These are phyloP conservation scores for Zootermopsis nevadensis DNA, from an alignment of 2,888 invertebrate genomes.

Conservation along the genomic window DNA sequence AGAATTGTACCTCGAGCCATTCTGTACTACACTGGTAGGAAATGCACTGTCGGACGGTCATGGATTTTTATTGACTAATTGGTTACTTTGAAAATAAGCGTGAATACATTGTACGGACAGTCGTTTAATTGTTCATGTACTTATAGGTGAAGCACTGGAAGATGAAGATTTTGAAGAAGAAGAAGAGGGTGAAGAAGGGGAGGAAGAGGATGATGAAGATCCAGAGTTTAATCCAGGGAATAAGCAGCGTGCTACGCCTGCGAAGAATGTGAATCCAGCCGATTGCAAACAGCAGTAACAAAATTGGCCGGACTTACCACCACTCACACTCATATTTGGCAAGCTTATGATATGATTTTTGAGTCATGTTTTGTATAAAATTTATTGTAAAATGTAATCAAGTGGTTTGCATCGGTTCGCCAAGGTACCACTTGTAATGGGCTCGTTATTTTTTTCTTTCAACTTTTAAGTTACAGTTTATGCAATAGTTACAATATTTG, in stretches of 20 bases:
- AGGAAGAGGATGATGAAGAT: slow-evolving; percentile 71
- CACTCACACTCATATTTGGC: slow-evolving; percentile 41
- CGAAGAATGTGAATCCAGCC: slow-evolving; percentile 64
- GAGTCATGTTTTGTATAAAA: slow-evolving; percentile 40
- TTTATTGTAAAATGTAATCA: slow-evolving; percentile 1
- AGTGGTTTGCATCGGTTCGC: slow-evolving; percentile 4
- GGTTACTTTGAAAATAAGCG: too few relatives aligned
- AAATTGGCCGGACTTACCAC: slow-evolving; percentile 53
- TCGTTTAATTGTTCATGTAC: too few relatives aligned
- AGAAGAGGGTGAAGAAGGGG: slow-evolving; percentile 58
- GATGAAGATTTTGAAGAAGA: slow-evolving; percentile 69
- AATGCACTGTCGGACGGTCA: neutral
- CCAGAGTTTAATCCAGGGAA: slow-evolving; percentile 65
- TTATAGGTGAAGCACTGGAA: slow-evolving; percentile 69
- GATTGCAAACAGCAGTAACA: slow-evolving; percentile 81
- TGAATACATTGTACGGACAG: too few relatives aligned
- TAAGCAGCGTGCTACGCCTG: slow-evolving; percentile 14
- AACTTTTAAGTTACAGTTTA: slow-evolving; percentile 34
- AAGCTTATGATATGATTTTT: slow-evolving; percentile 22
- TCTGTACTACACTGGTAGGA: slow-evolving; percentile 94
- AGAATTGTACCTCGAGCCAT: slow-evolving; percentile 97
- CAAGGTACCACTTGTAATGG: slow-evolving; percentile 24
- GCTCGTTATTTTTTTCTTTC: slow-evolving; percentile 33
- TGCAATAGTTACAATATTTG: slow-evolving; percentile 42
- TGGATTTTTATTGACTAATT: neutral